phyloP scores from a whole-genome alignment of 2,797 vertebrate genomes.

The Syncerus caffer region DNA sequence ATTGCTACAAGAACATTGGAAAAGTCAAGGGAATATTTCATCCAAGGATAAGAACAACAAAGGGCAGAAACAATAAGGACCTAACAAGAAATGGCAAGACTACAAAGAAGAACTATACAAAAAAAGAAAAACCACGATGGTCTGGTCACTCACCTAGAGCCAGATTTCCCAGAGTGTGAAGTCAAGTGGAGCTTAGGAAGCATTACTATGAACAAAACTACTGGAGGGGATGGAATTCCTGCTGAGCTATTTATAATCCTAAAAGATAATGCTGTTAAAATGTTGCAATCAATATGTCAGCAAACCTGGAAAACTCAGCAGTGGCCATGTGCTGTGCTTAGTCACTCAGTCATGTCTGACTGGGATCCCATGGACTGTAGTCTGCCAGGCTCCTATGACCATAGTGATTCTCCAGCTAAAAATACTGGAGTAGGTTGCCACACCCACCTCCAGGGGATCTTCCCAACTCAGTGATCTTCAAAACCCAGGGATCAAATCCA shows the following conservation, averaged over 20 bases:
- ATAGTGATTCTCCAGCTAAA: accelerated
- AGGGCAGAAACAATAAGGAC: neutral
- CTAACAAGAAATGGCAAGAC: neutral
- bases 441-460: neutral
- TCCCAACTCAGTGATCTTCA: neutral
- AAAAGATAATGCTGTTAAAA: neutral
- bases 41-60: neutral
- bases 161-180: neutral
- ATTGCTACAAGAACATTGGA: neutral
- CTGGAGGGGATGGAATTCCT: neutral
- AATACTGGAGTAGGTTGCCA: neutral
- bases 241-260: neutral
- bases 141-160: neutral
- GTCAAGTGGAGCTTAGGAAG: neutral
- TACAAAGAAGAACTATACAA: neutral
- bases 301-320: neutral
- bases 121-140: neutral
- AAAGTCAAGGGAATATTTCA: neutral
- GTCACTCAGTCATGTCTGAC: neutral
- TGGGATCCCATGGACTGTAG: neutral
- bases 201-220: neutral
- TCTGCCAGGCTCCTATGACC: neutral
- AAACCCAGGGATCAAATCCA: neutral
- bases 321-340: neutral
- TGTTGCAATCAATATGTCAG: neutral